Conservation (phyloP, 2,888 invertebrate species). For the Melieria crassipennis region DNA sequence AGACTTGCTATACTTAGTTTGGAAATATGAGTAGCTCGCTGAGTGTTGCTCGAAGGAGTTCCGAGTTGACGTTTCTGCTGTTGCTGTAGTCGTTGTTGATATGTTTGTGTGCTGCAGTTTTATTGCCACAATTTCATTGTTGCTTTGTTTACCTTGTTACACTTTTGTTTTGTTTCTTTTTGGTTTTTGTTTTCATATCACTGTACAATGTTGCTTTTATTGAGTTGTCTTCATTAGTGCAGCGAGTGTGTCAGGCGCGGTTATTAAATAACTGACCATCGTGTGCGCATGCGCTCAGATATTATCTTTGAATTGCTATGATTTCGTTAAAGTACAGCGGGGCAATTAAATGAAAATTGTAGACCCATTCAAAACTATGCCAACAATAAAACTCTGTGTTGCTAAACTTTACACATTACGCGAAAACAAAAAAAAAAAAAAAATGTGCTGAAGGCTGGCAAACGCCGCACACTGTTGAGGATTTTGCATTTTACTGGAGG, state of each 20-base stretch:
- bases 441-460: too few relatives aligned
- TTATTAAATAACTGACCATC: background rate
- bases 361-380: too few relatives aligned
- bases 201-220: conserved; percentile 15
- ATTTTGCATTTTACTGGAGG: too few relatives aligned
- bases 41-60: background rate
- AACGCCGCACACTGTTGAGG: too few relatives aligned
- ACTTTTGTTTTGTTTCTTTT: background rate
- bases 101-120: background rate
- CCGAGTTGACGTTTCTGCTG: background rate
- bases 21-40: conserved; percentile 1
- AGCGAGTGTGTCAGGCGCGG: too few relatives aligned
- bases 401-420: too few relatives aligned
- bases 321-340: too few relatives aligned
- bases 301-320: too few relatives aligned
- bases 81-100: background rate
- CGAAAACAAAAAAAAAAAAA: too few relatives aligned
- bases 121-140: background rate
- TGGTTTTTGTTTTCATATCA: conserved; percentile 13
- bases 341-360: too few relatives aligned
- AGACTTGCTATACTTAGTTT: too few relatives aligned
- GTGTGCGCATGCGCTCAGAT: background rate
- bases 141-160: conserved; percentile 27
- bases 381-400: too few relatives aligned
- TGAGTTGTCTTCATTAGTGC: background rate